Evolutionary conservation across 2,888 invertebrate species (phyloP).

Genomic region (Lithodes maja): DNA sequence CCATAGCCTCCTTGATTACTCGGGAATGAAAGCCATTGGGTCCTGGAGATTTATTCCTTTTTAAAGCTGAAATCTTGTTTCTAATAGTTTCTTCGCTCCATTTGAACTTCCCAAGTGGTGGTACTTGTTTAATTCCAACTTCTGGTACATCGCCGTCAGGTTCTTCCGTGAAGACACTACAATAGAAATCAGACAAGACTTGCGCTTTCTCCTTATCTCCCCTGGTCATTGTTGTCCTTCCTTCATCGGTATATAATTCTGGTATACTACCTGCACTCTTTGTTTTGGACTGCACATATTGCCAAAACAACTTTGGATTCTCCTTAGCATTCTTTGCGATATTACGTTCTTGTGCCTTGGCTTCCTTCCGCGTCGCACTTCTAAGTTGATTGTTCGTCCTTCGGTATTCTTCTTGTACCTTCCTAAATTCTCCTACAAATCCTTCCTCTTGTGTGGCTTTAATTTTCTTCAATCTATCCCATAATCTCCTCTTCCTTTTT

Average conservation of each 20-base stretch:
- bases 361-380: conserved; percentile 13
- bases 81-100: conserved; percentile 7
- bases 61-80: not conserved
- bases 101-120: not conserved
- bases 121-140: not conserved
- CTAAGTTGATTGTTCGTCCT: conserved; percentile 48
- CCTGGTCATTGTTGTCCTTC: not conserved
- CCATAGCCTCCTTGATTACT: conserved; percentile 22
- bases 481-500: conserved; percentile 28
- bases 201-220: conserved; percentile 35
- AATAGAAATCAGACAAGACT: conserved; percentile 21
- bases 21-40: conserved; percentile 25
- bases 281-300: conserved; percentile 32
- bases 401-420: conserved; percentile 16
- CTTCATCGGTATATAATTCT: conserved; percentile 26
- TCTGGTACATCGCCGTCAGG: conserved; percentile 13
- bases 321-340: conserved; percentile 32
- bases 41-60: conserved; percentile 32
- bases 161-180: conserved; percentile 7
- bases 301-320: conserved; percentile 48
- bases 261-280: conserved; percentile 23
- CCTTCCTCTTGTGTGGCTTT: not conserved
- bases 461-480: conserved; percentile 11
- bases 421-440: not conserved
- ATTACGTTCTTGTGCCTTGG: conserved; percentile 4